Conservation (phyloP, 1,140 invertebrate species). For the Lycorma delicatula region DNA sequence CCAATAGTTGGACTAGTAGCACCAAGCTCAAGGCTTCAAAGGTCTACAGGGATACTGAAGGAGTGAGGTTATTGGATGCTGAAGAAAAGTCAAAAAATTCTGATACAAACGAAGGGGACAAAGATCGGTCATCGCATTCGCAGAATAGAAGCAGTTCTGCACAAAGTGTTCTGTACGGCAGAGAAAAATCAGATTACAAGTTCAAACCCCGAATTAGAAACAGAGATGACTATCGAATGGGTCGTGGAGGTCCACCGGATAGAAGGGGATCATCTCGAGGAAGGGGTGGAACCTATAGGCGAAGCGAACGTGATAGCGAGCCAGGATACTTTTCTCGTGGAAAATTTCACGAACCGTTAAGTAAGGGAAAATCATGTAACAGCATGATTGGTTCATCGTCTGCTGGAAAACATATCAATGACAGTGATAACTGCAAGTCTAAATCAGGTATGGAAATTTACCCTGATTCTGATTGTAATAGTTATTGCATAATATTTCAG, state of each 20-base stretch:
- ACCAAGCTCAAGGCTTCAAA: constrained; percentile 20
- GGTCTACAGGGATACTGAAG: constrained; percentile 16
- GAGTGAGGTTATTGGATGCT: constrained; percentile 9
- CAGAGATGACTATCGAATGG: constrained; percentile 18
- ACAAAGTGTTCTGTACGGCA: neutral
- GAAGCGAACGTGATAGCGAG: constrained; percentile 13
- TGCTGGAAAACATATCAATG: constrained; percentile 11
- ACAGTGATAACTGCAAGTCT: constrained; percentile 6
- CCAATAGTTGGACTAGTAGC: constrained; percentile 13
- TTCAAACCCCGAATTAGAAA: constrained; percentile 13
- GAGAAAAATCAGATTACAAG: constrained; percentile 2
- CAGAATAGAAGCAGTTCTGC: neutral
- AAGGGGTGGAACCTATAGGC: constrained; percentile 4
- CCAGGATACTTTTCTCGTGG: constrained; percentile 7
- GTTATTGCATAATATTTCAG: too few relatives aligned
- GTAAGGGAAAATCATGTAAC: constrained; percentile 14
- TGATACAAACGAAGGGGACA: constrained; percentile 14
- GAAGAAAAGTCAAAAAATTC: constrained; percentile 12
- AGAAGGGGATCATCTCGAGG: constrained; percentile 12
- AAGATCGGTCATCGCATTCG: constrained; percentile 5
- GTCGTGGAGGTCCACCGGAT: constrained; percentile 7
- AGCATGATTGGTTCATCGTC: neutral
- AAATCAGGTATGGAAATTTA: constrained; percentile 8
- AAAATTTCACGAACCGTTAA: constrained; percentile 19
- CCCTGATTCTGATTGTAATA: too few relatives aligned